Evolutionary conservation across 2,797 vertebrate species (phyloP).

Genomic region (Pipistrellus nathusii): DNA sequence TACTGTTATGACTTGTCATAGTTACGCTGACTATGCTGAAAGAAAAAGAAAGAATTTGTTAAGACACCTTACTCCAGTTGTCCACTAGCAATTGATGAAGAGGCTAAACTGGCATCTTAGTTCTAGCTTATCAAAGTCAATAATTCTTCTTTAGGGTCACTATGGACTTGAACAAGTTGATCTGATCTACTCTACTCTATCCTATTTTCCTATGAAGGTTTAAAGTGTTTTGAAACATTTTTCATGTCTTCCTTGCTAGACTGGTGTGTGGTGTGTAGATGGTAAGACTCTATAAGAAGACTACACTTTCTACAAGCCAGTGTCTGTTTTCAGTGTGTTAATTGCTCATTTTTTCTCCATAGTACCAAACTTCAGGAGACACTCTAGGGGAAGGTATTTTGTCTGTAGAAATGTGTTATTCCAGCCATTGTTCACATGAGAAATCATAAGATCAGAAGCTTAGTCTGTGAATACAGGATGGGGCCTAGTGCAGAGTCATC

Average conservation of each 20-base stretch:
- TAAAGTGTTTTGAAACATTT: neutral
- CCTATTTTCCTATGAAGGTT: neutral
- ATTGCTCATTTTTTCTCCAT: too few species aligned
- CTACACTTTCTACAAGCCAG: neutral
- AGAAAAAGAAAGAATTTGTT: neutral
- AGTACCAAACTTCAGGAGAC: neutral
- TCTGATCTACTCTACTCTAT: neutral
- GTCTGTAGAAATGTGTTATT: neutral
- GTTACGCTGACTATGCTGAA: neutral
- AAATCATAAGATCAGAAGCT: neutral
- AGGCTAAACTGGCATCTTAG: neutral
- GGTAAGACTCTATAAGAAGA: neutral
- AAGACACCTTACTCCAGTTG: neutral
- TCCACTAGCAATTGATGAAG: too few species aligned
- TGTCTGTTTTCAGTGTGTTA: neutral
- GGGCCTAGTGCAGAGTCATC: too few species aligned
- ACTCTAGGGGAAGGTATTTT: accelerated
- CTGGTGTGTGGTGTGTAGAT: too few species aligned
- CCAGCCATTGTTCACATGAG: accelerated
- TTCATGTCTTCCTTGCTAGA: neutral
- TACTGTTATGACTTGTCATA: neutral
- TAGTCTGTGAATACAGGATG: too few species aligned
- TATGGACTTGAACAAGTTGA: neutral
- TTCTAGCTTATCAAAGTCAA: too few species aligned
- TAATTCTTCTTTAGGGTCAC: neutral